A percentile compares a stretch with the other conserved stretches of the same genome.
phyloP scores from a whole-genome alignment of 2,113 vertebrate species.

The Felis chaus region DNA sequence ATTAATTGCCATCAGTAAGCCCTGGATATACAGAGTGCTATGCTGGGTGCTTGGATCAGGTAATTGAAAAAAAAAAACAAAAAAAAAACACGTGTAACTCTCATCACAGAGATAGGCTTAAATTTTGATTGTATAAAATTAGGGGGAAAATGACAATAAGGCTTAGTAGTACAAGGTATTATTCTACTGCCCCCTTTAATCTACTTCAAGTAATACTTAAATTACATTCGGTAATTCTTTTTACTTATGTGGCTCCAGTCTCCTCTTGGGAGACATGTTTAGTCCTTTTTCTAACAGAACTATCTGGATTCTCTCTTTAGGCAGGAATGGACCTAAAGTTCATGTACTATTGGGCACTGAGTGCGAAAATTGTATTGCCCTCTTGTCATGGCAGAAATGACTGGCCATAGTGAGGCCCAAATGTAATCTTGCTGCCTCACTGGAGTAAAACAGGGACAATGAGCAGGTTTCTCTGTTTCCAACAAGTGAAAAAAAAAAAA shows the following conservation, averaged over 20 bases:
- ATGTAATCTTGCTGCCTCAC: neutral
- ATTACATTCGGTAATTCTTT: neutral
- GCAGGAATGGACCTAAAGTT: neutral
- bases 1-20: neutral
- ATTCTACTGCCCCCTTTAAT: neutral
- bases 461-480: neutral
- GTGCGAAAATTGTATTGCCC: rapidly evolving
- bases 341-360: neutral
- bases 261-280: neutral
- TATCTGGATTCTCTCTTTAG: neutral
- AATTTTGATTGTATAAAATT: neutral
- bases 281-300: neutral
- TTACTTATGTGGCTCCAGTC: neutral
- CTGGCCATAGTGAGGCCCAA: rapidly evolving
- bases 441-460: neutral
- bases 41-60: rapidly evolving
- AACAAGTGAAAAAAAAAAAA: neutral
- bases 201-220: neutral
- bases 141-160: neutral
- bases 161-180: neutral
- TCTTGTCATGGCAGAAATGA: neutral
- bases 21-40: neutral
- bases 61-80: neutral
- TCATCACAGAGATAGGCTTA: neutral
- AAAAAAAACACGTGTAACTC: neutral